Conservation (phyloP, 2,113 vertebrate genomes). For the Naja naja region DNA sequence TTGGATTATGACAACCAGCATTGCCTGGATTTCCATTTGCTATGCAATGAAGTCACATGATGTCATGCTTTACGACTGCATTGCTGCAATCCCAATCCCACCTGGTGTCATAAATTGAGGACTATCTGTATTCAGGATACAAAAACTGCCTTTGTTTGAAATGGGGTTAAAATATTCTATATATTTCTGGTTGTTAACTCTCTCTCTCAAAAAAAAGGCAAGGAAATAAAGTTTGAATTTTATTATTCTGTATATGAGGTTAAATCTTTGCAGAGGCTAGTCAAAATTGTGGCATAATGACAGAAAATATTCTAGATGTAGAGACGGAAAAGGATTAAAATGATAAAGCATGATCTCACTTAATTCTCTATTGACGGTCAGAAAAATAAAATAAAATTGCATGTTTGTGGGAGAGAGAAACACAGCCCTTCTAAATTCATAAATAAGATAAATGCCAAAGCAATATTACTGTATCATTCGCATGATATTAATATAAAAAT, state of each 20-base stretch:
- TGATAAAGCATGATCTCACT: background rate
- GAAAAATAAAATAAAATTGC: background rate
- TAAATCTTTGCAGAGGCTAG: background rate
- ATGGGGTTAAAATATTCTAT: background rate
- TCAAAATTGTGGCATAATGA: background rate
- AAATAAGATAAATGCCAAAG: conserved; percentile 26
- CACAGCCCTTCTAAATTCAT: background rate
- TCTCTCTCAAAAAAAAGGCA: background rate
- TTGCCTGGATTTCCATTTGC: background rate
- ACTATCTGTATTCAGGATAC: background rate
- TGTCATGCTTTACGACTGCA: background rate
- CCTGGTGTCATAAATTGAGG: background rate
- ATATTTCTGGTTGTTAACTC: conserved; percentile 11
- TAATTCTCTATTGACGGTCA: conserved; percentile 22
- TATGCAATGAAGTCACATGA: background rate
- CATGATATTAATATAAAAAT: background rate
- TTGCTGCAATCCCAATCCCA: background rate
- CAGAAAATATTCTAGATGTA: background rate
- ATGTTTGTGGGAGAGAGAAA: background rate
- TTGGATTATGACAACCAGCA: background rate
- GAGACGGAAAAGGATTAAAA: background rate
- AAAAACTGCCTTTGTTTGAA: conserved; percentile 2
- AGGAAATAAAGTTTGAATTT: background rate
- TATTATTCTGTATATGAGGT: background rate
- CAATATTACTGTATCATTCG: background rate